A percentile compares a stretch with the other conserved stretches of the same genome.
Evolutionary conservation across 2,888 invertebrate genomes (phyloP).

Genomic region (Uropetala carovei): DNA sequence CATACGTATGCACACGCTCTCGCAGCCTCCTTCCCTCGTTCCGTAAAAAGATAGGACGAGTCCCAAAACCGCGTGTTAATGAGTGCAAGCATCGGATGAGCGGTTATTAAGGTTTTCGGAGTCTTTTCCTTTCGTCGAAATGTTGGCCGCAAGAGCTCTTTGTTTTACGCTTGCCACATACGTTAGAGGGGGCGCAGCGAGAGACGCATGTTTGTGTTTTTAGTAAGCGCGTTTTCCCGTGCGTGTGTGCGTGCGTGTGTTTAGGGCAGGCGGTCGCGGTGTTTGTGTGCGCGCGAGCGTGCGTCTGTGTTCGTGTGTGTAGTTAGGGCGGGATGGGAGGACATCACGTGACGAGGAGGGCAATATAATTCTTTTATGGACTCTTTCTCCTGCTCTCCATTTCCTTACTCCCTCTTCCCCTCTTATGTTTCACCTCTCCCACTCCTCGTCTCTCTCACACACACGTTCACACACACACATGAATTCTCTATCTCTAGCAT

Average conservation of each 20-base stretch:
- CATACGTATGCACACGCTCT: neutral
- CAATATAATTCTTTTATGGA: constrained; percentile 61
- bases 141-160: neutral
- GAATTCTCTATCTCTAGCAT: neutral
- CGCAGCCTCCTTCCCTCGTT: neutral
- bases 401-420: neutral
- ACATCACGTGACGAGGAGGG: constrained; percentile 6
- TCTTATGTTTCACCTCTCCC: neutral
- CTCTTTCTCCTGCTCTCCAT: constrained; percentile 35
- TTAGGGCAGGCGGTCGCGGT: neutral
- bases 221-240: neutral
- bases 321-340: neutral
- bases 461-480: neutral
- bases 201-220: constrained; percentile 6
- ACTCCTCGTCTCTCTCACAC: neutral
- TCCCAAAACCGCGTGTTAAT: constrained; percentile 34
- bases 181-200: neutral
- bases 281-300: constrained; percentile 20
- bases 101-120: constrained; percentile 23
- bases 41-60: neutral
- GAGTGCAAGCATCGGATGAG: constrained; percentile 20
- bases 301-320: neutral
- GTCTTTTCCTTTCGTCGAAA: neutral
- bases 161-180: neutral
- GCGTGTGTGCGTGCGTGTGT: neutral